Conservation (phyloP, 2,113 vertebrate genomes). For the Isurus oxyrinchus region DNA sequence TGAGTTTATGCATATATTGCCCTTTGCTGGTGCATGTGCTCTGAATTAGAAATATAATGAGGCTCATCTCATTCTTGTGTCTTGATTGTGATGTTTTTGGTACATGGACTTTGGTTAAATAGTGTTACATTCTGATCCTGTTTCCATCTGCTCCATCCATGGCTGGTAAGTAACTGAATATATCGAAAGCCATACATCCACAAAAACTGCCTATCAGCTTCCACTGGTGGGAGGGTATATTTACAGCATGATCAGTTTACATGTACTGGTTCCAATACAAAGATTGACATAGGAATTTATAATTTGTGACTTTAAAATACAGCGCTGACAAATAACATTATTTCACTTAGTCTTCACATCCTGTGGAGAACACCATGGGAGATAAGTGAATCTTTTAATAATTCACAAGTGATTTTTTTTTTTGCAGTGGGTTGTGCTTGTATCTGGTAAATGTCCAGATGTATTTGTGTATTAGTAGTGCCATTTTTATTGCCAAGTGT, state of each 20-base stretch:
- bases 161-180: not conserved
- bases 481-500: not conserved
- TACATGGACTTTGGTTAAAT: not conserved
- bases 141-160: not conserved
- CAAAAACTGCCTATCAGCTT: not conserved
- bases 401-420: too few relatives aligned
- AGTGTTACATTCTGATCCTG: not conserved
- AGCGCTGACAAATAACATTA: too few relatives aligned
- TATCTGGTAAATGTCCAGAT: not conserved
- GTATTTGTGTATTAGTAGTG: not conserved
- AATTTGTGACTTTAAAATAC: too few relatives aligned
- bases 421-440: not conserved
- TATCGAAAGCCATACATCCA: not conserved
- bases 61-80: not conserved
- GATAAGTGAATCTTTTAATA: too few relatives aligned
- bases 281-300: too few relatives aligned
- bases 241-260: not conserved
- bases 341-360: too few relatives aligned
- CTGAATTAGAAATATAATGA: constrained; percentile 21
- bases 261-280: not conserved
- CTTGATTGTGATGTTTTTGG: not conserved
- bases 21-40: not conserved
- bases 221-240: not conserved
- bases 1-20: not conserved
- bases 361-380: too few relatives aligned